Conservation (phyloP, 2,113 vertebrate genomes). For the Lycaon pictus region DNA sequence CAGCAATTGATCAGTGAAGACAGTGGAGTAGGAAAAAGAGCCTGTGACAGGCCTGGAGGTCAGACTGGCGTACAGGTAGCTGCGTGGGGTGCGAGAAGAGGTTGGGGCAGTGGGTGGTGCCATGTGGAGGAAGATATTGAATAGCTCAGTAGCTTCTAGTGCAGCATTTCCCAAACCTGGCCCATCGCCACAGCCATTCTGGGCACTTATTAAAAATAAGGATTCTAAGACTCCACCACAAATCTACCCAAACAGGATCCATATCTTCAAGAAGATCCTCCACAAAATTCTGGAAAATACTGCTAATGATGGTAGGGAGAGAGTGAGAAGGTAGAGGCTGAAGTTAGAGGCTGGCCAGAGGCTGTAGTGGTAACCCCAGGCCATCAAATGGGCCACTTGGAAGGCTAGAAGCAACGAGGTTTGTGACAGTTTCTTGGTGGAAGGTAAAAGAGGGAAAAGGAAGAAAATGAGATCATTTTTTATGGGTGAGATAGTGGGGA, state of each 20-base stretch:
- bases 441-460: not conserved
- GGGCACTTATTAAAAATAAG: not conserved
- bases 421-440: not conserved
- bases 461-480: not conserved
- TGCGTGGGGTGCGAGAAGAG: not conserved
- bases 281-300: not conserved
- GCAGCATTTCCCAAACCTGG: not conserved
- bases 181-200: not conserved
- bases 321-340: not conserved
- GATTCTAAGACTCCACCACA: not conserved
- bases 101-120: not conserved
- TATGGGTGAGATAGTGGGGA: rapidly evolving
- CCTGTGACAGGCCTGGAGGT: not conserved
- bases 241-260: not conserved
- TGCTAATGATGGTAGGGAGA: not conserved
- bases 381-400: rapidly evolving
- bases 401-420: not conserved
- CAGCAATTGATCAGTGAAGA: not conserved
- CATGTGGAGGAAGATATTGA: rapidly evolving
- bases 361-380: not conserved
- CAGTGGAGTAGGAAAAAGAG: not conserved
- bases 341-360: not conserved
- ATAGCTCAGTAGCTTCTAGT: not conserved
- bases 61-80: not conserved
- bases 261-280: not conserved